Evolutionary conservation across 1,140 invertebrate genomes (phyloP), one percentile per base, ranked within the genome.

Genomic region (Pollicipes pollicipes): DNA sequence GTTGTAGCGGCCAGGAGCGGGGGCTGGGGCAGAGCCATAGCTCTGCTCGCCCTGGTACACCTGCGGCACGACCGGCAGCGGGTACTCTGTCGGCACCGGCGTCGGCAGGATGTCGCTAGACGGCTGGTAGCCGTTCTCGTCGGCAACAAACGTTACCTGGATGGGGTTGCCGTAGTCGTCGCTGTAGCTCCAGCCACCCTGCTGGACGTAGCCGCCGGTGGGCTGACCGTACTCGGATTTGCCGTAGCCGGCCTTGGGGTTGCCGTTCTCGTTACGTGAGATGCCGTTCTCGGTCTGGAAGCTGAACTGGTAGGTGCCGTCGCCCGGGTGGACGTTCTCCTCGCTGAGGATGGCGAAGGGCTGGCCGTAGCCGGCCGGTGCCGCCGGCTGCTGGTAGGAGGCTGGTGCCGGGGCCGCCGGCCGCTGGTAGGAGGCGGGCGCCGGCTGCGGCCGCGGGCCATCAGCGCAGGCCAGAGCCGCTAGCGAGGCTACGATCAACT

Each of bases 221-320:
- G 45, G 45, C 45, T 58, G 45, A 21, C 45, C 45, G 45, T 58
- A 58, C 13, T 21, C 45, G 45, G 2, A 10, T 10, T 2, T 2
- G 17, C 45, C 45, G 45, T 24, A 10, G 45, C 45, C 45, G 45
- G 6, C 45, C 17, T 58, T 21, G 45, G 6, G 45, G 6, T 31
- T 10, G 6, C 30, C 32, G 30, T 24, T 21, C 17, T 32, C 32
- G 32, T 32, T 28, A n/a, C 28, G 28, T 28, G 32, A 3, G 37
- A 58, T 69, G 31, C 45, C 45, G 45, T 58, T 69, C 29, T 69
- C 28, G 28, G 37, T 69, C 29, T 64, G 64, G 37, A 70, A 66
- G 70, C 29, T 63, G 70, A 71, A 71, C 8, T 21, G 35, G 70
- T 71, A 27, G 68, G 70, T 27, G 67, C 64, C 28, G 28, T 30